Percentiles rank a stretch among this genome's conserved stretches.
phyloP scores from a whole-genome alignment of 2,113 vertebrate genomes.

The Elaphurus davidianus region DNA sequence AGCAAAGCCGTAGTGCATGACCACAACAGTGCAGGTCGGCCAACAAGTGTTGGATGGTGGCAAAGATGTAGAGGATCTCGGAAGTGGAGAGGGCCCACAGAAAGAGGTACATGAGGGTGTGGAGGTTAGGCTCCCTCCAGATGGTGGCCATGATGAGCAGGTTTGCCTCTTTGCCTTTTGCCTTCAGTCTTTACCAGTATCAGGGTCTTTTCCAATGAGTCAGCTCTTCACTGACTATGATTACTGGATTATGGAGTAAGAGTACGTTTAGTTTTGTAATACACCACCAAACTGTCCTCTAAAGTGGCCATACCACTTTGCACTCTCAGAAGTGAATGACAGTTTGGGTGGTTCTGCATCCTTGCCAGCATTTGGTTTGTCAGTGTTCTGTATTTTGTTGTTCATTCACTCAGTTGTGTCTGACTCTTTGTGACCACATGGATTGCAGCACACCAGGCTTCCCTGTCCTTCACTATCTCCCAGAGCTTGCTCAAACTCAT shows the following conservation, averaged over 20 bases:
- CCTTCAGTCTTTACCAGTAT: not conserved
- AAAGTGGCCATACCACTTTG: not conserved
- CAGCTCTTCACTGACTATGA: not conserved
- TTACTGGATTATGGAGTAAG: not conserved
- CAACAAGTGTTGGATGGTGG: not conserved
- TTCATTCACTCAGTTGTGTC: not conserved
- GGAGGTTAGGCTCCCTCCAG: not conserved
- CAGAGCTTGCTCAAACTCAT: not conserved
- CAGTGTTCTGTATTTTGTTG: not conserved
- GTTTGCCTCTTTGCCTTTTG: not conserved
- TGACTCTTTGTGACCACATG: not conserved
- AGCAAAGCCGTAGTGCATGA: rapidly evolving
- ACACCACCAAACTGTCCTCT: not conserved
- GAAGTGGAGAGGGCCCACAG: not conserved
- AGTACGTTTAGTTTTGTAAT: not conserved
- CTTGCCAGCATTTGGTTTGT: not conserved
- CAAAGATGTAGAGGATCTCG: not conserved
- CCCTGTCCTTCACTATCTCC: not conserved
- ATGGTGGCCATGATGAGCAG: not conserved
- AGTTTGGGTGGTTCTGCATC: not conserved
- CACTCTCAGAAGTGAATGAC: not conserved
- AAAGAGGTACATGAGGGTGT: not conserved
- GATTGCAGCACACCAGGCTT: not conserved
- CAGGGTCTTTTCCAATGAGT: not conserved
- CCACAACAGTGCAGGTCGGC: not conserved